Conservation (phyloP, 2,888 invertebrate species). For the Willowsia nigromaculata region DNA sequence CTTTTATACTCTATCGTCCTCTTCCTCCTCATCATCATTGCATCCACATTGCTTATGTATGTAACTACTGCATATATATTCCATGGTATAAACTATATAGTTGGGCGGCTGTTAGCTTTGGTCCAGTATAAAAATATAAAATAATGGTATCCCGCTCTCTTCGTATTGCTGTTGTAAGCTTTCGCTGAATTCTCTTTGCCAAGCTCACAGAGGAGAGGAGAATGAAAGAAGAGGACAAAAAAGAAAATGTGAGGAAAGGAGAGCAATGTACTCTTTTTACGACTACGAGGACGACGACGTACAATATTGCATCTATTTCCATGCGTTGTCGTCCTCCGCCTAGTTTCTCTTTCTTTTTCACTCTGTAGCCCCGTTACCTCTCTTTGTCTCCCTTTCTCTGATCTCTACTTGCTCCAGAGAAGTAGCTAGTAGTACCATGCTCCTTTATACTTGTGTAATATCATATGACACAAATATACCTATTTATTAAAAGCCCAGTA, state of each 20-base stretch:
- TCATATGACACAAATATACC: slow-evolving; percentile 4
- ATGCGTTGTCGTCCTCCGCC: slow-evolving; percentile 31
- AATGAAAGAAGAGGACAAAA: slow-evolving; percentile 9
- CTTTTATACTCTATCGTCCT: slow-evolving; percentile 18
- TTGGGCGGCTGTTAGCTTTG: not conserved
- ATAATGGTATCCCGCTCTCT: slow-evolving; percentile 3
- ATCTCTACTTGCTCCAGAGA: not conserved
- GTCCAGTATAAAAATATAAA: not conserved
- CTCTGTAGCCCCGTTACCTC: not conserved
- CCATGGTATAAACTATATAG: too few relatives aligned
- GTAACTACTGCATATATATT: too few relatives aligned
- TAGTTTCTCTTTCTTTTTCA: not conserved
- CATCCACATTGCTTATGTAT: too few relatives aligned
- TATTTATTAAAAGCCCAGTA: not conserved
- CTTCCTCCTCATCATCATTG: not conserved
- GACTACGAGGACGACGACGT: slow-evolving; percentile 11
- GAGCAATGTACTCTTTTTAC: slow-evolving; percentile 56
- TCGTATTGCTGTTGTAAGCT: not conserved
- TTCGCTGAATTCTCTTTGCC: not conserved
- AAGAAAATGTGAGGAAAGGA: slow-evolving; percentile 26
- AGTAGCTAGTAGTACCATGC: not conserved
- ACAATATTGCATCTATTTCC: slow-evolving; percentile 56
- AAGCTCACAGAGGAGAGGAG: not conserved
- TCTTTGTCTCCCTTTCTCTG: not conserved
- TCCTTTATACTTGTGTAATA: not conserved